Evolutionary conservation across 2,113 vertebrate species (phyloP).

Genomic region (Mystacornis crossleyi): DNA sequence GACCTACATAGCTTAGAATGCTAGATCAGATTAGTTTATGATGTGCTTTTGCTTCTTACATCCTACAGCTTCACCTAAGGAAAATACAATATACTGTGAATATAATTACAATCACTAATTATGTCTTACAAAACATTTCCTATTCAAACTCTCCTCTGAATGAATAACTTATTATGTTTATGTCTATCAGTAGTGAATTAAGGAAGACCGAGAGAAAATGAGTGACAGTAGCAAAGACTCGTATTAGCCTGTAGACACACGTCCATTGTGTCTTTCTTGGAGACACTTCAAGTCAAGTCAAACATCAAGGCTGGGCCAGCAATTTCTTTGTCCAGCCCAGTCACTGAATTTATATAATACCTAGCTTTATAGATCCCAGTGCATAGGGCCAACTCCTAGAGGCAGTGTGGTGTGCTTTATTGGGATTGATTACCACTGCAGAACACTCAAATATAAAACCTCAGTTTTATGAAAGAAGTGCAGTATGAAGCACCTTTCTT

Average conservation of each 20-base stretch:
- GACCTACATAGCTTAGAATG: slow-evolving; percentile 14
- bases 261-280: background rate
- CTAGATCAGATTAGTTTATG: background rate
- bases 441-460: background rate
- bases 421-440: background rate
- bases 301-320: background rate
- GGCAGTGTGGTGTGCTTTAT: background rate
- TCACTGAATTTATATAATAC: background rate
- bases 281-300: slow-evolving; percentile 22
- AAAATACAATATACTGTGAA: background rate
- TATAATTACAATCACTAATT: background rate
- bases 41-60: background rate
- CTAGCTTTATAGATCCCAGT: background rate
- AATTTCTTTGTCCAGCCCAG: background rate
- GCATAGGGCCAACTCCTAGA: background rate
- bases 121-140: background rate
- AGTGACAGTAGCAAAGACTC: background rate
- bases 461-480: background rate
- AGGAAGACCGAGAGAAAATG: background rate
- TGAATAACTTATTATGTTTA: background rate
- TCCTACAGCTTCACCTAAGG: slow-evolving; percentile 21
- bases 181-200: background rate
- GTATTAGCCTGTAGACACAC: background rate
- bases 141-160: background rate
- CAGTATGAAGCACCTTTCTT: background rate